A percentile compares a stretch with the other conserved stretches of the same genome.
Conservation (phyloP, 2,113 vertebrate genomes). For the Pseudopodoces humilis region DNA sequence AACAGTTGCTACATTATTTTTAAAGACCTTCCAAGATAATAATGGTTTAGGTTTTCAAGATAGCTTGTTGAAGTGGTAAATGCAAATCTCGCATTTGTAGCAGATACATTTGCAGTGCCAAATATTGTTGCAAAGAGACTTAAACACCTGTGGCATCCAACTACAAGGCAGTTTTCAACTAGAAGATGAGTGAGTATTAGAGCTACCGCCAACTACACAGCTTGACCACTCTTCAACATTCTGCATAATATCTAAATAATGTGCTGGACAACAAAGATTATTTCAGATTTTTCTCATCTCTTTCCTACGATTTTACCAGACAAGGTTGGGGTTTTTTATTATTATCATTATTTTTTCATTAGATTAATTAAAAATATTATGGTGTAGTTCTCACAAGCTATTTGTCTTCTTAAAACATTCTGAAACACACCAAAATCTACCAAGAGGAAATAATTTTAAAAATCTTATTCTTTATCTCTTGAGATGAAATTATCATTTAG, state of each 20-base stretch:
- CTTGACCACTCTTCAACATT: background rate
- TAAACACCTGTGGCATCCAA: background rate
- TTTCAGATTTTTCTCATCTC: background rate
- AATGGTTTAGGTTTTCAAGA: background rate
- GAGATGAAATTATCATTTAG: conserved; percentile 50
- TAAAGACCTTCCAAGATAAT: background rate
- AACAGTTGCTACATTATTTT: background rate
- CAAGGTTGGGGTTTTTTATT: background rate
- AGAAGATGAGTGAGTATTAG: background rate
- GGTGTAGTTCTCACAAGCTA: conserved; percentile 15
- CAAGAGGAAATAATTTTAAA: background rate
- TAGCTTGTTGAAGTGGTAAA: background rate
- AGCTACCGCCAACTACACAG: background rate
- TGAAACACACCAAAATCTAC: background rate
- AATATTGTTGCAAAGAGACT: background rate
- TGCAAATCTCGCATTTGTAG: background rate
- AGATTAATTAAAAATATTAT: background rate
- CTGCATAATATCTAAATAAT: background rate
- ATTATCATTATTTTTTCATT: conserved; percentile 19
- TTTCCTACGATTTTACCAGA: background rate
- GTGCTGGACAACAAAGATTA: background rate
- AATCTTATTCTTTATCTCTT: background rate
- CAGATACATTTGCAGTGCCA: background rate
- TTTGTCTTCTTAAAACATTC: conserved; percentile 53
- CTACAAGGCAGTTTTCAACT: background rate